These are phyloP conservation scores for Sarcoramphus papa DNA, from an alignment of 2,797 vertebrate species.

Conservation along the genomic window DNA sequence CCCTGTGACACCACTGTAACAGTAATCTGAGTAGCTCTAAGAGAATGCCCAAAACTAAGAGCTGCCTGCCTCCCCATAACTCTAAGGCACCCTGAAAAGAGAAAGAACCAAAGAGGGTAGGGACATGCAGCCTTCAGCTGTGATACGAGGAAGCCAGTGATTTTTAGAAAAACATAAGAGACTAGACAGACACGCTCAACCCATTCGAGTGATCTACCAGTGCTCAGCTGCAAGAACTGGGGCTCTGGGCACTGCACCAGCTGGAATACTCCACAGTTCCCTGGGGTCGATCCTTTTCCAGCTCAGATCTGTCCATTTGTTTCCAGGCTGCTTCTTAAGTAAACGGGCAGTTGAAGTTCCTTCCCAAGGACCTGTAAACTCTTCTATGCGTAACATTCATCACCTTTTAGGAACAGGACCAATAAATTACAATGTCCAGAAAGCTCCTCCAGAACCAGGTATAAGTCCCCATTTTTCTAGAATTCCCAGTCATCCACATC, in stretches of 20 bases:
- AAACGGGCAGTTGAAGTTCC: background rate
- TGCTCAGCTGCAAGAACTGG: background rate
- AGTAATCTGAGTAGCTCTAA: background rate
- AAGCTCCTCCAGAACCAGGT: background rate
- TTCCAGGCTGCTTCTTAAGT: background rate
- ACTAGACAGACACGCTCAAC: background rate
- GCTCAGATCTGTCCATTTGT: background rate
- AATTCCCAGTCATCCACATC: slow-evolving; percentile 99
- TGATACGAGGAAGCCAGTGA: background rate
- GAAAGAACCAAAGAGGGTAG: background rate
- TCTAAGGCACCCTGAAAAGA: slow-evolving; percentile 49
- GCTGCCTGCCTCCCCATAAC: slow-evolving; percentile 1
- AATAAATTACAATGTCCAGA: slow-evolving; percentile 8
- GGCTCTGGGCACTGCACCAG: background rate
- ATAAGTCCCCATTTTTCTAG: slow-evolving; percentile 53
- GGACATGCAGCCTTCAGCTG: background rate
- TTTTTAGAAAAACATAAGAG: background rate
- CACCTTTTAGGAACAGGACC: slow-evolving; percentile 15
- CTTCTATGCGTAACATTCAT: background rate
- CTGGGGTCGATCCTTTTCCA: background rate
- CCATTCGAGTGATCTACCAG: background rate
- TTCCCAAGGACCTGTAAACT: slow-evolving; percentile 53
- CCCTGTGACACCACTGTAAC: background rate
- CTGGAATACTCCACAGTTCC: background rate
- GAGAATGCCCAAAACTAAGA: slow-evolving; percentile 2